Evolutionary conservation across 2,888 invertebrate species (phyloP).

Genomic region (Melinaea menophilus): DNA sequence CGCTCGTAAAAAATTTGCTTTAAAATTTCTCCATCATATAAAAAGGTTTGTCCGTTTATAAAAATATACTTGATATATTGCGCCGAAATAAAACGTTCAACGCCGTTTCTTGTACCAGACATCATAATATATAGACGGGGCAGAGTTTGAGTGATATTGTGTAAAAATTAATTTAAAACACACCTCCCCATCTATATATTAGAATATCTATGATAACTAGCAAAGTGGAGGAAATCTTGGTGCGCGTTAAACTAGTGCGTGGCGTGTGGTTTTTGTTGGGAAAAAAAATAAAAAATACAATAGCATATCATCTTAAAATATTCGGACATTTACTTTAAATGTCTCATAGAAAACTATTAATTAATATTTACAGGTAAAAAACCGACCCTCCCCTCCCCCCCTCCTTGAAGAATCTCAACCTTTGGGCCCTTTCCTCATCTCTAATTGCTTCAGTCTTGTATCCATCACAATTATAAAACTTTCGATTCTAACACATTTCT

Average conservation of each 20-base stretch:
- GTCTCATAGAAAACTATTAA: too few relatives aligned
- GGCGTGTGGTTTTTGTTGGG: background rate
- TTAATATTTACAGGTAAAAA: background rate
- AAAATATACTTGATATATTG: slow-evolving; percentile 26
- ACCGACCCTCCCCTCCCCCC: background rate
- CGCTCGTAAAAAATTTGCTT: slow-evolving; percentile 18
- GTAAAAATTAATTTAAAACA: background rate
- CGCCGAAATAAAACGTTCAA: slow-evolving; percentile 14
- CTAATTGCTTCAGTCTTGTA: slow-evolving; percentile 4
- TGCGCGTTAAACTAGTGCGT: slow-evolving; percentile 26
- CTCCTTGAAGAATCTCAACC: too few relatives aligned
- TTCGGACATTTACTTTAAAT: slow-evolving; percentile 2
- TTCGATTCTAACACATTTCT: background rate
- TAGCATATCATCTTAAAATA: background rate
- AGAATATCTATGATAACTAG: slow-evolving; percentile 5
- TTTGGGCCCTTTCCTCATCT: background rate
- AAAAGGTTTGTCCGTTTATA: slow-evolving; percentile 22
- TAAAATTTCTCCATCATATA: slow-evolving; percentile 26
- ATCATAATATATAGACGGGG: slow-evolving; percentile 11
- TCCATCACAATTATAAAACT: slow-evolving; percentile 5
- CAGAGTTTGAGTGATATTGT: background rate
- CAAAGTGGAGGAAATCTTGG: slow-evolving; percentile 18
- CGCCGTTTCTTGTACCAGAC: background rate
- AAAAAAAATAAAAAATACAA: background rate
- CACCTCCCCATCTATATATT: background rate